These are phyloP conservation scores for Phthorimaea operculella DNA, from an alignment of 1,140 invertebrate species.

Conservation along the genomic window DNA sequence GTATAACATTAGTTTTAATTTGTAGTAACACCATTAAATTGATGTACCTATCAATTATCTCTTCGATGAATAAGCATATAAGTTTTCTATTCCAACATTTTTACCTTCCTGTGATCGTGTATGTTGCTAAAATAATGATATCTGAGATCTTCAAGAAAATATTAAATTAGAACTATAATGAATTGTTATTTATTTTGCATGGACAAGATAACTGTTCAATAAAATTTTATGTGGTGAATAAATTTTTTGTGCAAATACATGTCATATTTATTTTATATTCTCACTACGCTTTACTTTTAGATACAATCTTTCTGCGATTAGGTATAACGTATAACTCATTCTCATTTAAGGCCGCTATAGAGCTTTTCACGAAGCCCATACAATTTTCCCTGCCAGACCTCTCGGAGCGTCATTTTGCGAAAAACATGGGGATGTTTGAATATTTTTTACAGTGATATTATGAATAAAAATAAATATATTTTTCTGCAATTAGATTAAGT, in stretches of 20 bases:
- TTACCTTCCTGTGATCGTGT: slow-evolving; percentile 64
- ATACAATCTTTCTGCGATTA: no score
- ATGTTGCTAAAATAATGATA: slow-evolving; percentile 60
- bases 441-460: no score
- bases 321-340: no score
- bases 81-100: slow-evolving; percentile 65
- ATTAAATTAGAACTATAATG: slow-evolving; percentile 38
- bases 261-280: slow-evolving; percentile 13
- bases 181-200: slow-evolving; percentile 64
- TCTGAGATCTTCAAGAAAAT: slow-evolving; percentile 52
- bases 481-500: no score
- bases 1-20: slow-evolving; percentile 44
- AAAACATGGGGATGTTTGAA: no score
- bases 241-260: slow-evolving; percentile 51
- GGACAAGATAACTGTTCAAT: slow-evolving; percentile 60
- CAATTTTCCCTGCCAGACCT: no score
- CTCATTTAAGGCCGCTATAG: no score
- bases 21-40: slow-evolving; percentile 51
- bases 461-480: no score
- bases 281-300: no score
- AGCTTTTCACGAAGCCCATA: no score
- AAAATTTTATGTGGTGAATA: slow-evolving; percentile 67
- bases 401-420: no score
- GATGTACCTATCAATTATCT: slow-evolving; percentile 37
- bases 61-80: slow-evolving; percentile 42